Evolutionary conservation across 1,140 invertebrate genomes (phyloP), one percentile per base, ranked within the genome.

Genomic region (Drosophila navojoa): DNA sequence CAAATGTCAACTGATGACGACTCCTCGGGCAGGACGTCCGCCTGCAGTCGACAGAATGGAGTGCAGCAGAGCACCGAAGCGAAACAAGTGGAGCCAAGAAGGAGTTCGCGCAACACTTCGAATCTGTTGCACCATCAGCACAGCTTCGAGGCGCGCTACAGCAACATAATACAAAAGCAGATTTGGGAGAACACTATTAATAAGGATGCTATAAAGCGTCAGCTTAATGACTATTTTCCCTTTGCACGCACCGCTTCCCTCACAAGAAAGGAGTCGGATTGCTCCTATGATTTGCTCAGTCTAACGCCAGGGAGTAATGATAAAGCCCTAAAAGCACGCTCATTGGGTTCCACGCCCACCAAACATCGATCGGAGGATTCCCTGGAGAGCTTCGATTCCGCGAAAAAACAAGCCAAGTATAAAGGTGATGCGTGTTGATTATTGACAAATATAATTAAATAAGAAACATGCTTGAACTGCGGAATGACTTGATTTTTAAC

Each of bases 181-280:
- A 92, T 92, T 53, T 79, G 91, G 79, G 91, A 92, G 69, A 91
- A 73, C 9, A 90, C 76, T 69, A 91, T 91, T 42, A 92, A 92
- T 62, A 84, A 79, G 68, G 85, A 91, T 25, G 91, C 72, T 19
- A 60, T 91, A 47, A 79, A 90, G 9, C 63, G 87, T 1, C 91
- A 92, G 32, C 58, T 92, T 4, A 90, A 90, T 35, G 84, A 87
- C 6, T 92, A 90, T 45, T 81, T 92, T 7, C 87, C 91, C 19
- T 91, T 90, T 40, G 73, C 81, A 10, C 74, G 90, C 15, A 85
- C 80, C 38, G 61, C 80, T 3, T 91, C 84, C 0, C 70, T 89
- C 5, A 72, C 45, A 15, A 89, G 89, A 58, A 80, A 84, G 7
- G 74, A 57, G 3, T 60, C 76, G 1, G 57, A 25, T 0, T 70